A percentile compares a stretch with the other conserved stretches of the same genome.
These are phyloP conservation scores for Eulithis testata DNA, from an alignment of 2,888 invertebrate species.

Conservation along the genomic window DNA sequence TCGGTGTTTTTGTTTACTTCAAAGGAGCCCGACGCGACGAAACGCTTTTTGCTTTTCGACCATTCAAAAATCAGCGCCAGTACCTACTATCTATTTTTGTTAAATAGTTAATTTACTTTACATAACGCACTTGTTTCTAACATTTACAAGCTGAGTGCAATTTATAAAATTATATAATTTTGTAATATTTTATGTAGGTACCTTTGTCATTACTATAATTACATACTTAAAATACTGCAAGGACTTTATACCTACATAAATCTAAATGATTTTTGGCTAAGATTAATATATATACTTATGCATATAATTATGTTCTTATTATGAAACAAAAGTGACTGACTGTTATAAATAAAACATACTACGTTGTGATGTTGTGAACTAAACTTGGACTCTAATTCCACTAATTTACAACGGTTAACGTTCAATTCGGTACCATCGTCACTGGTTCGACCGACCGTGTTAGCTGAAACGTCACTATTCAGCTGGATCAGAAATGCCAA, in stretches of 20 bases:
- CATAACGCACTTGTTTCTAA: not conserved
- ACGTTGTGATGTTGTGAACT: not conserved
- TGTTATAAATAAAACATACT: not conserved
- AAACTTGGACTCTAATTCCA: not conserved
- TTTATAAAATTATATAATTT: too few species aligned
- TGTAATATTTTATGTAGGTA: too few species aligned
- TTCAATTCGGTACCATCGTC: too few species aligned
- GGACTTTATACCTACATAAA: too few species aligned
- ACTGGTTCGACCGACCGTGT: too few species aligned
- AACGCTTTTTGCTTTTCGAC: conserved; percentile 63
- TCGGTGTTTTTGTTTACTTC: conserved; percentile 71
- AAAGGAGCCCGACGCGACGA: conserved; percentile 69
- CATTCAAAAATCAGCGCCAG: conserved; percentile 60
- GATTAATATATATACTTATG: not conserved
- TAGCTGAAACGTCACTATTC: too few species aligned
- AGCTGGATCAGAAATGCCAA: too few species aligned
- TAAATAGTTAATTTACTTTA: conserved; percentile 49
- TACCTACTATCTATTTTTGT: conserved; percentile 59
- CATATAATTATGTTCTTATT: not conserved
- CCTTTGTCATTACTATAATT: too few species aligned
- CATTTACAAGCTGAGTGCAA: too few species aligned
- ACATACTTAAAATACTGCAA: too few species aligned
- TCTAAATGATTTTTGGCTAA: too few species aligned
- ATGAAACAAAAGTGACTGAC: not conserved
- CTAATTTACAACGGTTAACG: too few species aligned